Conservation (phyloP, 2,113 vertebrate species). For the Cricetomys ansorgei region DNA sequence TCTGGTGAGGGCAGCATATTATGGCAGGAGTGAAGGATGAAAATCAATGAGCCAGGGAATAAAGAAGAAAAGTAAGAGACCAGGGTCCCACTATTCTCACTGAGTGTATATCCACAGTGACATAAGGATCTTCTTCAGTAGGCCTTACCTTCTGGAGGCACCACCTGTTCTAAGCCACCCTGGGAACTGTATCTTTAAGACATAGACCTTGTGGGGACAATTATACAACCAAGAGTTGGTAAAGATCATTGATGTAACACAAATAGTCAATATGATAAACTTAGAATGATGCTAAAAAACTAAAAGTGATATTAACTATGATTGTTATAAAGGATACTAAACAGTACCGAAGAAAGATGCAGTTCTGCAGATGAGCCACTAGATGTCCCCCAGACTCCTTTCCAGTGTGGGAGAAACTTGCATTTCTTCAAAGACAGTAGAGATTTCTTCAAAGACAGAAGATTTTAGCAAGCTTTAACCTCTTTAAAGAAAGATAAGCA, state of each 20-base stretch:
- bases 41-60: not conserved
- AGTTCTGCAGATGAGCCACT: conserved; percentile 37
- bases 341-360: not conserved
- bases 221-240: not conserved
- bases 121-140: not conserved
- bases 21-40: not conserved
- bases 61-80: not conserved
- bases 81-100: not conserved
- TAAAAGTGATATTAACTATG: not conserved
- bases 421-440: not conserved
- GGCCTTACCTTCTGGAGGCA: not conserved
- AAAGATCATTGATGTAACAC: not conserved
- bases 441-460: not conserved
- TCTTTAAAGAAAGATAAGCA: not conserved
- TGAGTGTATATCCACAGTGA: not conserved
- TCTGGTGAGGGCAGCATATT: not conserved
- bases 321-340: not conserved
- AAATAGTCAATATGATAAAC: not conserved
- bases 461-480: not conserved
- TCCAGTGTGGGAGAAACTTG: not conserved
- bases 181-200: not conserved
- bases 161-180: not conserved
- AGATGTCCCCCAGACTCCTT: conserved; percentile 11
- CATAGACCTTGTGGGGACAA: not conserved
- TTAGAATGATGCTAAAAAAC: not conserved